Evolutionary conservation across 2,797 vertebrate species (phyloP).

Genomic region (Dromococcyx pavoninus): DNA sequence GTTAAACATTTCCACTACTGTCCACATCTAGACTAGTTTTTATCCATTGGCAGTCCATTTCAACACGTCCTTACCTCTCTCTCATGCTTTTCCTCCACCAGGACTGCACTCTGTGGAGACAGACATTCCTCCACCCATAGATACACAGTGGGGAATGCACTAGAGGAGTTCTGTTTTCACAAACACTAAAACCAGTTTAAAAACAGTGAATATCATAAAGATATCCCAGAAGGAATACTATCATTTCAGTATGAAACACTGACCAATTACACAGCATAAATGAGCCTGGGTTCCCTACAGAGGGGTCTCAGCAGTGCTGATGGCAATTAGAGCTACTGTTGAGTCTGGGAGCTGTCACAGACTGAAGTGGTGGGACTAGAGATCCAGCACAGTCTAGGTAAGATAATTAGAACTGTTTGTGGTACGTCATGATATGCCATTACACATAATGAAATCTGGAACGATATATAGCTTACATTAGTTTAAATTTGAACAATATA

Average conservation of each 20-base stretch:
- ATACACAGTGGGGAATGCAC: fast-evolving
- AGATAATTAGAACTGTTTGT: background rate
- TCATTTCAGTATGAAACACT: background rate
- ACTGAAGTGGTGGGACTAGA: background rate
- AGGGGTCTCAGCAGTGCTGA: background rate
- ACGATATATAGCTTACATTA: background rate
- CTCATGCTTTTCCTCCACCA: background rate
- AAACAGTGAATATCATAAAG: background rate
- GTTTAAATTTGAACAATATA: background rate
- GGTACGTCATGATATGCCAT: background rate
- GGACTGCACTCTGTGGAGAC: background rate
- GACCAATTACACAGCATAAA: background rate
- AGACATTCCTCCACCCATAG: background rate
- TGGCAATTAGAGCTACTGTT: background rate
- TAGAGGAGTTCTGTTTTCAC: background rate
- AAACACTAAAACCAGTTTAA: background rate
- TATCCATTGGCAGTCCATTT: background rate
- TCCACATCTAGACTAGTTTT: background rate
- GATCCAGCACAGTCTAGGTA: background rate
- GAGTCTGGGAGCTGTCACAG: background rate
- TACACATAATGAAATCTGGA: background rate
- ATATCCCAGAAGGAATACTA: background rate
- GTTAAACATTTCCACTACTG: background rate
- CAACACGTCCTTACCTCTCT: background rate
- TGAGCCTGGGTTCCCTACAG: background rate